Conservation (phyloP, 2,113 vertebrate species). For the Nymphicus hollandicus region DNA sequence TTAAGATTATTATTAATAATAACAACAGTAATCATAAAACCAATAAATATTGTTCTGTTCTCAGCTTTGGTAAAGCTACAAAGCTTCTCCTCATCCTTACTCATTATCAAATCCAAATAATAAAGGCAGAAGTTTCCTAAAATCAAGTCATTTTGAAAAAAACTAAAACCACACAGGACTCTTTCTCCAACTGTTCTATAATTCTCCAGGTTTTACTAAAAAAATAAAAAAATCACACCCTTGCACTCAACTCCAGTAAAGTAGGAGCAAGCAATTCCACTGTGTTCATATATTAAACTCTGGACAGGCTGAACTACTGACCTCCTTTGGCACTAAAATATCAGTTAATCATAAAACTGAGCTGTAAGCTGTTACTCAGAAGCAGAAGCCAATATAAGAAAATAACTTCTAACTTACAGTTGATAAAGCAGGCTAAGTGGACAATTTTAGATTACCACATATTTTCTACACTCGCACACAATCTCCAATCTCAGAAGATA, state of each 20-base stretch:
- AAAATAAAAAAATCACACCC: slow-evolving; percentile 33
- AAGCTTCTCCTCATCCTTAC: not conserved
- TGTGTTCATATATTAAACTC: slow-evolving; percentile 54
- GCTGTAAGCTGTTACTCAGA: slow-evolving; percentile 13
- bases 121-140: not conserved
- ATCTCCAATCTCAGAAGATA: slow-evolving; percentile 3
- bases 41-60: not conserved
- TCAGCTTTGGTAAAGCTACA: not conserved
- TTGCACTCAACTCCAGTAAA: slow-evolving; percentile 41
- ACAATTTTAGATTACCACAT: slow-evolving; percentile 10
- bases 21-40: not conserved
- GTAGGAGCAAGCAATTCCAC: slow-evolving; percentile 1
- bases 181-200: not conserved
- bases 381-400: slow-evolving; percentile 30
- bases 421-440: slow-evolving; percentile 38
- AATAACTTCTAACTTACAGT: slow-evolving; percentile 47
- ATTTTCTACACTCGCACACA: slow-evolving; percentile 13
- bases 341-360: slow-evolving; percentile 63
- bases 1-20: not conserved
- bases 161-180: not conserved
- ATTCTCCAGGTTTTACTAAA: not conserved
- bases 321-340: slow-evolving; percentile 60
- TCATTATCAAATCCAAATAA: not conserved
- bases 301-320: slow-evolving; percentile 72
- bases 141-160: not conserved